Conservation (phyloP, 2,113 vertebrate genomes). For the Turdus rufiventris region DNA sequence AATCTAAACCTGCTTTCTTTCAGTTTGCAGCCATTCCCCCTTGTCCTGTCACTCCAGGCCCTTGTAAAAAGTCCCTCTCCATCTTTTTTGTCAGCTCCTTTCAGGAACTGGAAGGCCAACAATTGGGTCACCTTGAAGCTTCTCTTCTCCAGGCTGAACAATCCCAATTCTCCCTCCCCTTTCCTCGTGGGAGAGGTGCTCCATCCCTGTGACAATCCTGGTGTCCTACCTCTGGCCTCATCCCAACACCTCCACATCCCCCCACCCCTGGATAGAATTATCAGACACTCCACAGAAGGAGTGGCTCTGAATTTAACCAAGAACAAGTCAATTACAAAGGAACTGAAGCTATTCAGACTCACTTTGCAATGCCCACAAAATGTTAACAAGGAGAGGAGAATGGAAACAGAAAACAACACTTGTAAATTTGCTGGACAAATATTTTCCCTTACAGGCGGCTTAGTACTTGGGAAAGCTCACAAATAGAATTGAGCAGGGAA, state of each 20-base stretch:
- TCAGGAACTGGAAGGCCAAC: not conserved
- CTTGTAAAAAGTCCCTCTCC: not conserved
- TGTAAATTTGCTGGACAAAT: not conserved
- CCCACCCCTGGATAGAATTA: accelerated
- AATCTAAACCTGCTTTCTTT: not conserved
- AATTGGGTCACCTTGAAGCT: not conserved
- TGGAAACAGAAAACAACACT: not conserved
- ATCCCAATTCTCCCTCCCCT: not conserved
- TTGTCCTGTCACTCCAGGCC: not conserved
- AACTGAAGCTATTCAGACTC: not conserved
- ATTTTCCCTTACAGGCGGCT: not conserved
- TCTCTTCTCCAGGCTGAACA: not conserved
- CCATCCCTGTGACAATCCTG: not conserved
- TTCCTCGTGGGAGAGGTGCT: not conserved
- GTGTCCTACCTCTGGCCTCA: not conserved
- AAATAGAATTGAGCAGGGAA: not conserved
- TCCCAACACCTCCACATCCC: no score
- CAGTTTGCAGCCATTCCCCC: not conserved
- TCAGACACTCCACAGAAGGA: not conserved
- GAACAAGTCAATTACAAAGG: not conserved
- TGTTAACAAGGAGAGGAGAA: not conserved
- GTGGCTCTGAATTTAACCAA: not conserved
- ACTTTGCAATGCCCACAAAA: not conserved
- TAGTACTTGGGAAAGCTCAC: not conserved
- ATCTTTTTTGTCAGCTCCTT: not conserved